Evolutionary conservation across 2,888 invertebrate genomes (phyloP).

Genomic region (Cepaea hortensis): DNA sequence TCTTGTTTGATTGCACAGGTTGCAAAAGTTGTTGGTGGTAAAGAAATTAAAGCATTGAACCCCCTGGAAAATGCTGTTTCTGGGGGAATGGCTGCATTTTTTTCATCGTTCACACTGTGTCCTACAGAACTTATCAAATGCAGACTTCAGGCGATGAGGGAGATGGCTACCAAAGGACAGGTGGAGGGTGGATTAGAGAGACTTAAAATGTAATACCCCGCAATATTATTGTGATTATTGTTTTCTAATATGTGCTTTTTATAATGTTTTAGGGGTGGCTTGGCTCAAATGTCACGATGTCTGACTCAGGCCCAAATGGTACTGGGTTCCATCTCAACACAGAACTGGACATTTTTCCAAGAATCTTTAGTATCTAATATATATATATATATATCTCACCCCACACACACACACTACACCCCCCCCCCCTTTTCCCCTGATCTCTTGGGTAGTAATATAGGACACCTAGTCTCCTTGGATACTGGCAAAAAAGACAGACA

Average conservation of each 20-base stretch:
- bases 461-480: too few species aligned
- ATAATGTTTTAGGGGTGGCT: background rate
- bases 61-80: constrained; percentile 83
- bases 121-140: constrained; percentile 99
- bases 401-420: too few species aligned
- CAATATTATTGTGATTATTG: background rate
- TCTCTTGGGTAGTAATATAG: too few species aligned
- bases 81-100: constrained; percentile 96
- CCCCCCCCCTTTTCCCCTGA: too few species aligned
- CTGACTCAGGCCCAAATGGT: too few species aligned
- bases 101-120: constrained; percentile 95
- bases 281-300: too few species aligned
- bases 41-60: constrained; percentile 60
- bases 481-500: too few species aligned
- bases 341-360: too few species aligned
- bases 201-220: constrained; percentile 45
- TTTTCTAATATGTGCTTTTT: background rate
- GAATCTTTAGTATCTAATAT: too few species aligned
- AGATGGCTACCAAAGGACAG: constrained; percentile 77
- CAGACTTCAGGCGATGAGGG: constrained; percentile 93
- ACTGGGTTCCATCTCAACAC: too few species aligned
- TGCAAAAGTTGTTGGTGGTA: constrained; percentile 39
- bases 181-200: constrained; percentile 65
- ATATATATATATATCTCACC: too few species aligned
- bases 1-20: constrained; percentile 20